phyloP scores from a whole-genome alignment of 2,888 invertebrate species.

The Pachliopta kotzebuea region DNA sequence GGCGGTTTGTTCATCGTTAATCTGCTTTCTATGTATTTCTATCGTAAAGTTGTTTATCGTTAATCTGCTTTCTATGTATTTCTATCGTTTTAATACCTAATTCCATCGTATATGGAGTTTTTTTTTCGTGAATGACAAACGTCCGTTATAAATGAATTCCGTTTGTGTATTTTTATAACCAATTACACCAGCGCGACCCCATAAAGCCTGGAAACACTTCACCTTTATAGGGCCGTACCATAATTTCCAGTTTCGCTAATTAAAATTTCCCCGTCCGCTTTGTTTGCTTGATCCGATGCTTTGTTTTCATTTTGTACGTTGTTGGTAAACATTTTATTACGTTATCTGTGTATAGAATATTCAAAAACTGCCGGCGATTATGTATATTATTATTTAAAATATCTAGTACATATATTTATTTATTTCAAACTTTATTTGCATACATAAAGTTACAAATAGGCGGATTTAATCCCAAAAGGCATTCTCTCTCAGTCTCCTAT shows the following conservation, averaged over 20 bases:
- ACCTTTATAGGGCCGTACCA: slow-evolving; percentile 12
- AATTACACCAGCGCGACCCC: slow-evolving; percentile 6
- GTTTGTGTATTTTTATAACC: slow-evolving; percentile 11
- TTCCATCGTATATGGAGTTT: too few relatives aligned
- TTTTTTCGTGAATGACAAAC: background rate
- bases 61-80: too few relatives aligned
- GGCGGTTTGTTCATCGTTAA: too few relatives aligned
- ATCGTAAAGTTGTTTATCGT: too few relatives aligned
- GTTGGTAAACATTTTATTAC: slow-evolving; percentile 11
- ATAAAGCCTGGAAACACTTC: slow-evolving; percentile 11
- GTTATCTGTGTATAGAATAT: slow-evolving; percentile 10
- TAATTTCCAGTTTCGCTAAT: slow-evolving; percentile 21
- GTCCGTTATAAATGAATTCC: slow-evolving; percentile 6
- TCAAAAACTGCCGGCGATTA: background rate
- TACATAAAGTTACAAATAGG: too few relatives aligned
- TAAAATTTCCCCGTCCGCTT: slow-evolving; percentile 19
- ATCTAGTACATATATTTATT: background rate
- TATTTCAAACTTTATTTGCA: too few relatives aligned
- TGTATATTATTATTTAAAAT: background rate
- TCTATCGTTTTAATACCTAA: too few relatives aligned
- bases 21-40: too few relatives aligned
- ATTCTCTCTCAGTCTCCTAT: too few relatives aligned
- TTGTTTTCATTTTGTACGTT: slow-evolving; percentile 13
- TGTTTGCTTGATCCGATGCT: slow-evolving; percentile 13
- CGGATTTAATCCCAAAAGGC: too few relatives aligned